Conservation (phyloP, 2,113 vertebrate species). For the Peromyscus polionotus region DNA sequence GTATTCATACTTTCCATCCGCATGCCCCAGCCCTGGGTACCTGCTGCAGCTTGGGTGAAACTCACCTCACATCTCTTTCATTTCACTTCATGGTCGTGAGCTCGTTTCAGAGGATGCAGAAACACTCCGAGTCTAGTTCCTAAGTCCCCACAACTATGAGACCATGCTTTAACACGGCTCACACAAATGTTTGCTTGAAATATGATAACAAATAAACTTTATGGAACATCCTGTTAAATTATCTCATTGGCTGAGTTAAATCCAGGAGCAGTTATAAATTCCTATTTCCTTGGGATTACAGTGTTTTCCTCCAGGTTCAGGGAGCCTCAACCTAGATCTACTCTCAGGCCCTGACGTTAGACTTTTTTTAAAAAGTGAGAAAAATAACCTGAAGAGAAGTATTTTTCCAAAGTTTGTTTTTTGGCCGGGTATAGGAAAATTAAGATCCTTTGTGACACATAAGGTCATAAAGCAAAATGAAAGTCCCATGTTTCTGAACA, state of each 20-base stretch:
- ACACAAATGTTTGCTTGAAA: slow-evolving; percentile 4
- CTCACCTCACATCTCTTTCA: slow-evolving; percentile 25
- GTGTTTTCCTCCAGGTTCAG: slow-evolving; percentile 32
- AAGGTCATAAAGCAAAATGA: slow-evolving; percentile 6
- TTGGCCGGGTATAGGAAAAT: not conserved
- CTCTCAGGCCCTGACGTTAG: not conserved
- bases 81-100: not conserved
- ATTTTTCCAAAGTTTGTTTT: not conserved
- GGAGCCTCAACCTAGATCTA: slow-evolving; percentile 14
- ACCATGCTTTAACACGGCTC: not conserved
- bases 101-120: not conserved
- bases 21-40: slow-evolving; percentile 41
- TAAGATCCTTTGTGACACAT: not conserved
- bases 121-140: not conserved
- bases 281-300: slow-evolving; percentile 20
- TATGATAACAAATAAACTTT: not conserved
- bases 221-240: not conserved
- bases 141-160: not conserved
- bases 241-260: slow-evolving; percentile 35
- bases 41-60: slow-evolving; percentile 24
- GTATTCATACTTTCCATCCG: slow-evolving; percentile 71
- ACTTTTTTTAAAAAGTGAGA: slow-evolving; percentile 38
- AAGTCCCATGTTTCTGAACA: not conserved
- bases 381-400: not conserved
- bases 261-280: slow-evolving; percentile 47